Evolutionary conservation across 1,140 invertebrate genomes (phyloP), one percentile per base, ranked within the genome.

Genomic region (Pissodes strobi): DNA sequence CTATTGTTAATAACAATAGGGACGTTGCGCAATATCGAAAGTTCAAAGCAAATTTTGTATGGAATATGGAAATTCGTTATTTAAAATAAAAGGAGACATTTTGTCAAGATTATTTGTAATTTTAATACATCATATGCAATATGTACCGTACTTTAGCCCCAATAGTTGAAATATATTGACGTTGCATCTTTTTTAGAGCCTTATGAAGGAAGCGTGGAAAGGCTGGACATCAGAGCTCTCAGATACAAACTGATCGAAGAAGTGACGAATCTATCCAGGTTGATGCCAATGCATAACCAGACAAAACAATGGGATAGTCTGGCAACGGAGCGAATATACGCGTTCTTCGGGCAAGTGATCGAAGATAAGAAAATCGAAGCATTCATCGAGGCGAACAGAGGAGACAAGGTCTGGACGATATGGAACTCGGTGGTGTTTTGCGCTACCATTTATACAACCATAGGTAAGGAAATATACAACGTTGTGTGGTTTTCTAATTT

Each of bases 341-440:
- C 78, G 0, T 90, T 85, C 68, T 86, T 88, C 63, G 69, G 74
- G 0, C 76, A 83, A 52, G 78, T 88, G n/a, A 82, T 82, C 21
- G 80, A 84, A 17, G 82, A 79, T 37, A 82, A 80, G 66, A 83
- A 83, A 23, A 79, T 81, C 10, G 56, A 67, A 30, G 23, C 51
- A 22, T 55, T 12, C 77, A 83, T 10, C 72, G 81, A 52, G 59
- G 79, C 68, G 10, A 69, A 71, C 48, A 25, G 65, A 17, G 69
- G 67, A 12, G 25, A 38, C 52, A 83, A 83, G 68, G 82, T 85
- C 0, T 97, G 95, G 95, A 87, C 88, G 10, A 94, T 94, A 76
- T 92, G 90, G 89, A 94, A 95, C 72, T 85, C 94, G 0, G 86
- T 97, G 69, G 94, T 95, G 75, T 97, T 92, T 74, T 92, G 92